Evolutionary conservation across 1,140 invertebrate species (phyloP).

Genomic region (Drosophila ogumai): DNA sequence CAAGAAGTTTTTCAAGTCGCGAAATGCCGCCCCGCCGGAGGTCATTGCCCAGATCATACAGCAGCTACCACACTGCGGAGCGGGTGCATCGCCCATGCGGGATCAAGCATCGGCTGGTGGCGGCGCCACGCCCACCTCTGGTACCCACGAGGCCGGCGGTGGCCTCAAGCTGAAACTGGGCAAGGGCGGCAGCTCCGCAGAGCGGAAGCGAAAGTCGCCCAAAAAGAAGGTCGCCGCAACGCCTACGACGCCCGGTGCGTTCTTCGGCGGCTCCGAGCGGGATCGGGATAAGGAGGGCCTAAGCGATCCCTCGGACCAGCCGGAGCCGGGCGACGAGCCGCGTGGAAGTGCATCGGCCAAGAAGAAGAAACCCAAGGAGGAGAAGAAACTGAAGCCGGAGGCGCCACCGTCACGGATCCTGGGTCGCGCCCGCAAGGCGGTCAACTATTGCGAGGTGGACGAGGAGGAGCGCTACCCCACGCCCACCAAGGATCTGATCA

Average conservation of each 20-base stretch:
- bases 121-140: slow-evolving; percentile 11
- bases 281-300: slow-evolving; percentile 38
- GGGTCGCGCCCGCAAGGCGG: slow-evolving; percentile 74
- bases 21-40: slow-evolving; percentile 88
- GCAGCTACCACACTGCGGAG: slow-evolving; percentile 85
- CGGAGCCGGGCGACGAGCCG: slow-evolving; percentile 48
- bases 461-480: slow-evolving; percentile 82
- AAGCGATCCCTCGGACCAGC: slow-evolving; percentile 34
- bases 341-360: slow-evolving; percentile 31
- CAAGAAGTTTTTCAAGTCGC: slow-evolving; percentile 96
- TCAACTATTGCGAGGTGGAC: slow-evolving; percentile 83
- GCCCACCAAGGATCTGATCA: slow-evolving; percentile 81
- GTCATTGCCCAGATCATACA: slow-evolving; percentile 86
- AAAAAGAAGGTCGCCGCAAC: slow-evolving; percentile 62
- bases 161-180: slow-evolving; percentile 77
- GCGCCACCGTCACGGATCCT: slow-evolving; percentile 82
- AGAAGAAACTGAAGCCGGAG: slow-evolving; percentile 84
- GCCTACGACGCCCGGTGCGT: slow-evolving; percentile 58
- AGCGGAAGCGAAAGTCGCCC: slow-evolving; percentile 82
- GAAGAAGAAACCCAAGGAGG: slow-evolving; percentile 76
- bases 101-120: slow-evolving; percentile 35
- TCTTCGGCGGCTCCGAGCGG: slow-evolving; percentile 39
- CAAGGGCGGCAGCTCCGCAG: slow-evolving; percentile 85
- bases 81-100: slow-evolving; percentile 84
- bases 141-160: slow-evolving; percentile 43